Conservation (phyloP, 1,140 invertebrate genomes). For the Anagrus nilaparvatae region DNA sequence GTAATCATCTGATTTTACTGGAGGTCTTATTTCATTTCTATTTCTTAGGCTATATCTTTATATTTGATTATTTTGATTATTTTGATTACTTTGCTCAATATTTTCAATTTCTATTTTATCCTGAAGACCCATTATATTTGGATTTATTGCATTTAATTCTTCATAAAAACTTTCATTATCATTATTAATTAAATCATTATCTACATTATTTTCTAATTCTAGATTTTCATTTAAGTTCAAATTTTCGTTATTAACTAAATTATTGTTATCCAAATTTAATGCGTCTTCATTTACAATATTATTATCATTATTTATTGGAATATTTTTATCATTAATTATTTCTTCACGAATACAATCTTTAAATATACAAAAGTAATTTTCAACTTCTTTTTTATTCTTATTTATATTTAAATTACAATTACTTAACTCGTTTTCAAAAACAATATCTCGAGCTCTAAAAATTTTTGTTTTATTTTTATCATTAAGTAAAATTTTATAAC, state of each 20-base stretch:
- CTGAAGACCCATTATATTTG: background rate
- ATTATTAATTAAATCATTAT: conserved; percentile 8
- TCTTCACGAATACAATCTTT: background rate
- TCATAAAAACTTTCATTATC: conserved; percentile 4
- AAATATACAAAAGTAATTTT: no score
- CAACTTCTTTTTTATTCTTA: no score
- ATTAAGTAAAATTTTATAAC: conserved; percentile 1
- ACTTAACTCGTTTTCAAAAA: no score
- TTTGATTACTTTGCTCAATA: conserved; percentile 10
- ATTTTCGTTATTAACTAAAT: conserved; percentile 9
- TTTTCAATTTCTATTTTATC: background rate
- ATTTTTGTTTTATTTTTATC: background rate
- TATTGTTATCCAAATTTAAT: no score
- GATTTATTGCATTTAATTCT: conserved; percentile 14
- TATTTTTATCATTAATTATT: no score
- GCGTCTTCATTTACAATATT: no score
- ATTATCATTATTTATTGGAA: no score
- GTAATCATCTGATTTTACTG: background rate
- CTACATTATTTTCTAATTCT: conserved; percentile 17
- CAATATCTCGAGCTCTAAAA: no score
- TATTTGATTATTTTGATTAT: conserved; percentile 8
- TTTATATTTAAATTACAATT: no score
- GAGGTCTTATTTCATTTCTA: no score
- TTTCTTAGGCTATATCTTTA: background rate
- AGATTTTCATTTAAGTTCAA: background rate